Evolutionary conservation across 1,140 invertebrate species (phyloP).

Genomic region (Lucilia cuprina): DNA sequence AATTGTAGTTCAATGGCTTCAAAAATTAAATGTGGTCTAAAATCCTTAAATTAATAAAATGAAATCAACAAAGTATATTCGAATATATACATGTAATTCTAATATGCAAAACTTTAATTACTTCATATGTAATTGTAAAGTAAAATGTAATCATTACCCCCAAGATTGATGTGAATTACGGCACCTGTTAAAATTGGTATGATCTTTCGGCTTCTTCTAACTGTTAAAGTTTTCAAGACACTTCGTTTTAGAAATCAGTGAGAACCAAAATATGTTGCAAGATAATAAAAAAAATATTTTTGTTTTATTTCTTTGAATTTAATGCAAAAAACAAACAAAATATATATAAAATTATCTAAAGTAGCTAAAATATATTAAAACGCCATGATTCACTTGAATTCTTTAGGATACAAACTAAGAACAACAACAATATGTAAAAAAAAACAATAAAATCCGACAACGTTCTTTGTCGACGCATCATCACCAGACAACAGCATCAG

Average conservation of each 20-base stretch:
- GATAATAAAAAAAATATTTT: background rate
- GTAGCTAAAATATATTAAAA: background rate
- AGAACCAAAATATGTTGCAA: background rate
- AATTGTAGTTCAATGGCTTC: too few relatives aligned
- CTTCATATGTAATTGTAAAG: too few relatives aligned
- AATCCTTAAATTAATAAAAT: too few relatives aligned
- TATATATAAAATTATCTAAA: background rate
- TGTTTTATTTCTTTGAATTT: background rate
- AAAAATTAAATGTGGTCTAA: too few relatives aligned
- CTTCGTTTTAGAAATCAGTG: background rate
- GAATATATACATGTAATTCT: too few relatives aligned
- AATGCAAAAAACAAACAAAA: background rate
- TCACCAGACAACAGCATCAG: background rate
- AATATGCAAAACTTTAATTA: too few relatives aligned
- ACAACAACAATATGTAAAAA: background rate
- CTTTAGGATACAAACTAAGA: background rate
- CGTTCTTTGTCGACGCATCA: background rate
- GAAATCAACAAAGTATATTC: too few relatives aligned
- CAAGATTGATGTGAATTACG: too few relatives aligned
- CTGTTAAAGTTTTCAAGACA: too few relatives aligned
- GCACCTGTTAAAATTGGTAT: too few relatives aligned
- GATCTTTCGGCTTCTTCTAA: too few relatives aligned
- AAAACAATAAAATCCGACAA: background rate
- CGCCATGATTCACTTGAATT: background rate
- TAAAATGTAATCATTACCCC: too few relatives aligned